Evolutionary conservation across 2,113 vertebrate genomes (phyloP).

Genomic region (Trogon surrucura): DNA sequence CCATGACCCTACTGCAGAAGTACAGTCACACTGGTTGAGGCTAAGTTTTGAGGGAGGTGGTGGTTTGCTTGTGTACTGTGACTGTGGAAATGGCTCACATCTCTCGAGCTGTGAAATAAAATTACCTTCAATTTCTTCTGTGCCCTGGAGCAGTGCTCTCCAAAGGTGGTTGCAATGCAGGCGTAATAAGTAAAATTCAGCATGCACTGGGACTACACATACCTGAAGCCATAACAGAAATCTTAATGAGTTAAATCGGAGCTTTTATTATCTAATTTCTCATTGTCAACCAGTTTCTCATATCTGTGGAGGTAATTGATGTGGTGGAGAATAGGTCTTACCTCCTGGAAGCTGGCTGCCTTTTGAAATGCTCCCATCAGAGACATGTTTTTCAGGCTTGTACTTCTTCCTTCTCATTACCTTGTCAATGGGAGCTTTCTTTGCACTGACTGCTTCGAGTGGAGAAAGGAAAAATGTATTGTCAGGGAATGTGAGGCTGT

Average conservation of each 20-base stretch:
- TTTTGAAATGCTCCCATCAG: slow-evolving; percentile 29
- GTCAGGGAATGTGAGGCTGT: accelerated
- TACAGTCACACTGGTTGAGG: neutral
- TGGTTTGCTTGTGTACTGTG: neutral
- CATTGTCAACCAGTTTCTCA: neutral
- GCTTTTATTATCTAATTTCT: slow-evolving; percentile 44
- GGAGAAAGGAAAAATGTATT: neutral
- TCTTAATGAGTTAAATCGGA: slow-evolving; percentile 35
- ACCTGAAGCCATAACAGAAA: slow-evolving; percentile 3
- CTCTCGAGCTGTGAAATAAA: neutral
- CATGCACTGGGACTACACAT: neutral
- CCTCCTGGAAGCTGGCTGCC: slow-evolving; percentile 22
- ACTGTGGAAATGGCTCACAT: neutral
- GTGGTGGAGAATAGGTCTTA: neutral
- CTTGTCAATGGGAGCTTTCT: neutral
- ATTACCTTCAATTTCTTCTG: neutral
- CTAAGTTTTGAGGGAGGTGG: neutral
- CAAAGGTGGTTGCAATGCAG: neutral
- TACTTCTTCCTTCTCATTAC: slow-evolving; percentile 10
- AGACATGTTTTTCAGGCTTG: neutral
- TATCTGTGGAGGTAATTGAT: slow-evolving; percentile 7
- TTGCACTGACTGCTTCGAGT: neutral
- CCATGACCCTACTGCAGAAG: neutral
- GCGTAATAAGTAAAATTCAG: neutral
- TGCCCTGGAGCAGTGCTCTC: neutral